phyloP scores from a whole-genome alignment of 2,888 invertebrate species.

The Scotopteryx bipunctaria region DNA sequence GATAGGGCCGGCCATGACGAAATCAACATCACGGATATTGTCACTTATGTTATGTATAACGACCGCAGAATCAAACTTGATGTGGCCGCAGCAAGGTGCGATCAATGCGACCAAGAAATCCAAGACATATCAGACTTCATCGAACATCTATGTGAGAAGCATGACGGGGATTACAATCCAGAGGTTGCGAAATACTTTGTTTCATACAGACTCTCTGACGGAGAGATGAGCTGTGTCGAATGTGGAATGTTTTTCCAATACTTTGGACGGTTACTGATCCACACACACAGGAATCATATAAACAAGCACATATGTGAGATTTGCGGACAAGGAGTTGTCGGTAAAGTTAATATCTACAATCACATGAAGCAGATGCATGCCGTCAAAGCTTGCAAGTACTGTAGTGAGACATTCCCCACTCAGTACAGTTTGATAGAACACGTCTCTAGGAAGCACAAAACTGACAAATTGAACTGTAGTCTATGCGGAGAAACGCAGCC shows the following conservation, averaged over 20 bases:
- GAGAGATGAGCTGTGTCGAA: conserved; percentile 50
- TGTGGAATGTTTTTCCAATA: conserved; percentile 56
- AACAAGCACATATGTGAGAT: conserved; percentile 50
- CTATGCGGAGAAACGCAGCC: conserved; percentile 37
- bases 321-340: conserved; percentile 55
- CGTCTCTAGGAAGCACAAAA: background rate
- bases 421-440: conserved; percentile 17
- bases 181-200: conserved; percentile 7
- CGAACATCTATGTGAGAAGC: conserved; percentile 13
- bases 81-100: conserved; percentile 9
- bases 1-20: conserved; percentile 45
- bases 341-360: conserved; percentile 45
- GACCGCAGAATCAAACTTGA: conserved; percentile 18
- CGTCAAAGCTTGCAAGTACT: conserved; percentile 20
- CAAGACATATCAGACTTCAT: conserved; percentile 16
- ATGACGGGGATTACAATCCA: conserved; percentile 1
- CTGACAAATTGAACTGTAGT: conserved; percentile 5
- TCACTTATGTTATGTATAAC: conserved; percentile 1
- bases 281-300: conserved; percentile 36
- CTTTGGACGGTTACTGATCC: conserved; percentile 53
- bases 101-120: conserved; percentile 13
- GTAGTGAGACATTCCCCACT: conserved; percentile 8
- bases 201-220: conserved; percentile 47
- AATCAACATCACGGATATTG: conserved; percentile 18
- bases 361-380: conserved; percentile 49